Evolutionary conservation across 1,140 invertebrate species (phyloP).

Genomic region (Drosophila lini): DNA sequence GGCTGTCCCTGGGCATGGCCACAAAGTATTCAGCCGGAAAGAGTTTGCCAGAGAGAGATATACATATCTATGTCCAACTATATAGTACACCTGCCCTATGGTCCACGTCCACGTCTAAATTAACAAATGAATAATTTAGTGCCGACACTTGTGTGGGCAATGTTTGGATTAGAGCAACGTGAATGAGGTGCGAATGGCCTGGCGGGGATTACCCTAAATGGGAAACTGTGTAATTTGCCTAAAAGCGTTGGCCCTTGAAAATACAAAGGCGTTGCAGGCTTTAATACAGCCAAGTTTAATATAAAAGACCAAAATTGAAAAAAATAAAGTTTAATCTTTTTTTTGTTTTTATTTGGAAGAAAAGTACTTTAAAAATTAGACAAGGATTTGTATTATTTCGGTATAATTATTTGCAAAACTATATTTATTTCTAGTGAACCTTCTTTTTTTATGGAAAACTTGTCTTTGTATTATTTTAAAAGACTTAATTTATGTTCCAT

Average conservation of each 20-base stretch:
- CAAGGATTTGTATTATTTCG: too few species aligned
- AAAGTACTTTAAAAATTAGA: too few species aligned
- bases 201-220: conserved; percentile 69
- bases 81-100: neutral
- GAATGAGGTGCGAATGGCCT: conserved; percentile 79
- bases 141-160: conserved; percentile 70
- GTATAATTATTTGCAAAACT: neutral
- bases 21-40: conserved; percentile 44
- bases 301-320: too few species aligned
- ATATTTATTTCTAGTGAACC: too few species aligned
- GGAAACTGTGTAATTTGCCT: conserved; percentile 70
- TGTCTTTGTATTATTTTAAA: neutral
- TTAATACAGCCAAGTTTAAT: neutral
- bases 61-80: neutral
- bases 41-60: conserved; percentile 7
- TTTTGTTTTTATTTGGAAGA: too few species aligned
- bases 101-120: conserved; percentile 64
- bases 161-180: conserved; percentile 69
- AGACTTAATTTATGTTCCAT: neutral
- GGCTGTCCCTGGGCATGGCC: neutral
- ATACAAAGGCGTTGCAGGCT: neutral
- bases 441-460: neutral
- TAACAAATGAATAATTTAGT: conserved; percentile 82
- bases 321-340: too few species aligned
- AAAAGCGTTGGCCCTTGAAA: conserved; percentile 52